A percentile compares a stretch with the other conserved stretches of the same genome.
Conservation (phyloP, 2,888 invertebrate species). For the Onchidella celtica region DNA sequence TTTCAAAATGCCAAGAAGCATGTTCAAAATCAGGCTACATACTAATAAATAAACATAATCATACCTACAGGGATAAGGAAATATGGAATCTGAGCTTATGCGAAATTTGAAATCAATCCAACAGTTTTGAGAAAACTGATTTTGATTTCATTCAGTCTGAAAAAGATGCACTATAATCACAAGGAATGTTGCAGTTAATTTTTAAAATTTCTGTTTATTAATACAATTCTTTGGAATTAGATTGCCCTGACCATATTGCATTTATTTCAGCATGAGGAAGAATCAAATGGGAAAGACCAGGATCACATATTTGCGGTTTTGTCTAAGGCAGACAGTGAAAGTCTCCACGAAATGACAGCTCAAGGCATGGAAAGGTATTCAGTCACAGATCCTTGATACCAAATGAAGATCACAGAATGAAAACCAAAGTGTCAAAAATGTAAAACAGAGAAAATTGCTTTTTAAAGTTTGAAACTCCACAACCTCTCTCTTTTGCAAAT, state of each 20-base stretch:
- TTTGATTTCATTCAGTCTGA: too few species aligned
- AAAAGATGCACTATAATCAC: background rate
- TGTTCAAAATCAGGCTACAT: too few species aligned
- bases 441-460: background rate
- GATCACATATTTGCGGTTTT: conserved; percentile 71
- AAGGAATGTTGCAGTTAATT: background rate
- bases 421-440: background rate
- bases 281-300: conserved; percentile 38
- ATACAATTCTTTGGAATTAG: conserved; percentile 61
- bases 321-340: conserved; percentile 65
- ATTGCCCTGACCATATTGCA: background rate
- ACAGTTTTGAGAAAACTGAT: too few species aligned
- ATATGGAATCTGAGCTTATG: too few species aligned
- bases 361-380: conserved; percentile 69
- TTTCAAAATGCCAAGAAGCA: too few species aligned
- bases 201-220: conserved; percentile 59
- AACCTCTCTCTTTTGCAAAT: too few species aligned
- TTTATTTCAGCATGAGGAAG: background rate
- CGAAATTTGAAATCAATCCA: too few species aligned
- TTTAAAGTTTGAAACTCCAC: too few species aligned
- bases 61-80: too few species aligned
- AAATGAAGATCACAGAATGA: background rate
- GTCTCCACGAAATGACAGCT: conserved; percentile 62
- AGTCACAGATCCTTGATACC: background rate
- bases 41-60: too few species aligned